Base-by-base conservation (phyloP, 2,888 invertebrate genomes). In the Epirrita christyi region DNA sequence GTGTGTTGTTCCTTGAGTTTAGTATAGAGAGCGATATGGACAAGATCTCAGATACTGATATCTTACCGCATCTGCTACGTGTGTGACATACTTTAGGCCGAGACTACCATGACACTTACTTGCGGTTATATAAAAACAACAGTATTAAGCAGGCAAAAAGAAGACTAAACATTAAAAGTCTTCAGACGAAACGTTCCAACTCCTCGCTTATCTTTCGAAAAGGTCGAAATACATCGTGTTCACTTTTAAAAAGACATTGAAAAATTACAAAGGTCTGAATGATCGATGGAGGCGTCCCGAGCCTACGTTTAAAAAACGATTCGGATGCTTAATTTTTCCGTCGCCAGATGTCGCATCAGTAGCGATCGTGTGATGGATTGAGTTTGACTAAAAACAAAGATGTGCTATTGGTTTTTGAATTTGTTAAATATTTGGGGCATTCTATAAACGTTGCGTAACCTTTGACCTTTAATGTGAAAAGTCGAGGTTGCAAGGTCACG, bases 251-350 rank as follows among this genome's bases (percentile, higher is more conserved):
- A 60, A 58, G 86, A 86, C 88, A 80, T 77, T 88, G 88, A 89
- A 86, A 88, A 85, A 89, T 88, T 80, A 77, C 81, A 69, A 71
- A 73, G 72, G 77, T 75, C 72, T 47, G 68, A 72, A 83, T 89
- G 89, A 89, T 89, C 81, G 88, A 89, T 89, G 81, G 76, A 53
- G 65, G 54, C 62, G 21, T n/a, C 21, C 69, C 61, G 59, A 66
- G 78, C 73, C 70, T 66, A 72, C 82, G 83, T 84, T 87, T 83
- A 86, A 86, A 86, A 86, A 86, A 78, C 86, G 82, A 84, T 87
- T 86, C 75, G 61, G 78, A 76, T 78, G 81, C 85, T 88, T 87
- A 87, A 87, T 86, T 87, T 88, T 80, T 80, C 78, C 85, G 85
- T 87, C 86, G 82, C 81, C 83, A 78, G 78, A 78, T 80, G 85